phyloP scores from a whole-genome alignment of 2,888 invertebrate species.

The Hydrotaea diabolus region DNA sequence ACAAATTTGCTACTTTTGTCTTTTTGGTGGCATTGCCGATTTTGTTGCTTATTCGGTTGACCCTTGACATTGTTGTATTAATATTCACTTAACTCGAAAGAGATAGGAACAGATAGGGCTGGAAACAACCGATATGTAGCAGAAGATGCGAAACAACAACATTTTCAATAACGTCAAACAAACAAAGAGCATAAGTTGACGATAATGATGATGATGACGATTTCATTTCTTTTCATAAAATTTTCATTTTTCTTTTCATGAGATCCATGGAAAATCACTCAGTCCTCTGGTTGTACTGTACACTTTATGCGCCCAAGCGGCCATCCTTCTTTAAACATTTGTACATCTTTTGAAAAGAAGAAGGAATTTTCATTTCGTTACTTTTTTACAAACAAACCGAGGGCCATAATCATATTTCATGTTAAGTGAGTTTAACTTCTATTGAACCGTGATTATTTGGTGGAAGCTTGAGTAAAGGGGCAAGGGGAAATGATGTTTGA shows the following conservation, averaged over 20 bases:
- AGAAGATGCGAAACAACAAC: background rate
- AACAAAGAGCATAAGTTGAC: conserved; percentile 21
- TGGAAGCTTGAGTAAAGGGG: background rate
- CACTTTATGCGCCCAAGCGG: background rate
- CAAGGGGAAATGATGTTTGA: background rate
- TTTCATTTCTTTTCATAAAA: conserved; percentile 30
- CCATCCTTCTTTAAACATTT: background rate
- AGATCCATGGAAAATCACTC: conserved; percentile 18
- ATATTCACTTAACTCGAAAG: background rate
- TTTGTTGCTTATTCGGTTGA: background rate
- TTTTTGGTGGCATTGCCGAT: too few species aligned
- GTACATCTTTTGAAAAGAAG: background rate
- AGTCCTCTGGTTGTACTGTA: background rate
- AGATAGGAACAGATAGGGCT: background rate
- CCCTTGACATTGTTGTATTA: too few species aligned
- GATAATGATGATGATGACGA: conserved; percentile 12
- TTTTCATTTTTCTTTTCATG: conserved; percentile 20
- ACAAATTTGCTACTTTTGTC: too few species aligned
- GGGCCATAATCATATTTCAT: conserved; percentile 38
- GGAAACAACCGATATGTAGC: background rate
- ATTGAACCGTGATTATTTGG: conserved; percentile 24
- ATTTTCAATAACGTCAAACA: background rate
- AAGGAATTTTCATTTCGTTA: conserved; percentile 19
- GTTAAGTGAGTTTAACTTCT: conserved; percentile 10
- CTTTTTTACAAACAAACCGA: conserved; percentile 3